Percentiles rank a stretch among this genome's conserved stretches.
phyloP scores from a whole-genome alignment of 2,797 vertebrate genomes.

The Myoxocephalus aenaeus region DNA sequence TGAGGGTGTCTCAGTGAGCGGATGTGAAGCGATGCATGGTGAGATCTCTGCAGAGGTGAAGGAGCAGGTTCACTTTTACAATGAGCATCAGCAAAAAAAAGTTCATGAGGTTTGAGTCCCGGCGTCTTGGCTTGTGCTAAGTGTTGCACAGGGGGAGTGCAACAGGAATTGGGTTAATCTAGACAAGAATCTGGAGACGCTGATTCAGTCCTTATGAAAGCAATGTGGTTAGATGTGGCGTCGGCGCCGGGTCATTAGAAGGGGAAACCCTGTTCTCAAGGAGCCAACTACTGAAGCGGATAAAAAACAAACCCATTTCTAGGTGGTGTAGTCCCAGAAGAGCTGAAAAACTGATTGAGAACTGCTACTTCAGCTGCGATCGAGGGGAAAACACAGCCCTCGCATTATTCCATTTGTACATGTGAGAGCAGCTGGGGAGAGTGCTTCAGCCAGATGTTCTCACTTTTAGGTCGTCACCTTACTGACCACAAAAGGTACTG shows the following conservation, averaged over 20 bases:
- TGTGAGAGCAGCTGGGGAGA: slow-evolving; percentile 17
- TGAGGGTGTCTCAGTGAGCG: background rate
- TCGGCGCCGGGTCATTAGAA: slow-evolving; percentile 19
- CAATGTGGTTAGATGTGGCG: slow-evolving; percentile 25
- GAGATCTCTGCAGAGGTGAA: background rate
- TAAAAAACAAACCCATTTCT: slow-evolving; percentile 25
- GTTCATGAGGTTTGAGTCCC: background rate
- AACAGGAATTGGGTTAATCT: slow-evolving; percentile 61
- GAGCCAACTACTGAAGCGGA: slow-evolving; percentile 18
- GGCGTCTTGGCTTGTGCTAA: slow-evolving; percentile 1
- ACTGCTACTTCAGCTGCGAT: background rate
- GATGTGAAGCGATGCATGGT: background rate
- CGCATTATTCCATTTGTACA: background rate
- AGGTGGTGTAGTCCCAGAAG: background rate
- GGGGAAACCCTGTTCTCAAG: slow-evolving; percentile 29
- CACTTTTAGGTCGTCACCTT: slow-evolving; percentile 19
- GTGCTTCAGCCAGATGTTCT: slow-evolving; percentile 19
- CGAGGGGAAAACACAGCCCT: background rate
- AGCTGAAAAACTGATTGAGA: background rate
- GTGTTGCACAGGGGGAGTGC: slow-evolving; percentile 45
- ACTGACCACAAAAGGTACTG: slow-evolving; percentile 16
- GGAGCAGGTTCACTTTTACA: background rate
- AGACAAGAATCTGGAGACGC: slow-evolving; percentile 47
- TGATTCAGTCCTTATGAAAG: slow-evolving; percentile 52
- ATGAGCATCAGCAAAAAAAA: background rate